phyloP scores from a whole-genome alignment of 2,888 invertebrate genomes.

The Thyatira batis region DNA sequence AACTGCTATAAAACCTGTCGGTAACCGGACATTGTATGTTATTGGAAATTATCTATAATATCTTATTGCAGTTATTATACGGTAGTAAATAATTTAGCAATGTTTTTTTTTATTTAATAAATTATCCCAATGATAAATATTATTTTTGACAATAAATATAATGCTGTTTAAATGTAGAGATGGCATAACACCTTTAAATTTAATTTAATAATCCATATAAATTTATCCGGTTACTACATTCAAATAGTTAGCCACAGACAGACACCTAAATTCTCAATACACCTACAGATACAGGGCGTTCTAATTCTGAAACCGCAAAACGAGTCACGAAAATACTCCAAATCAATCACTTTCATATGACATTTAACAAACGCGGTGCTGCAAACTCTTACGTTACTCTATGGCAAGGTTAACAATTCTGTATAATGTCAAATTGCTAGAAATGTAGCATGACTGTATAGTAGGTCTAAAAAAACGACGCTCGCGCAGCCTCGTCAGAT shows the following conservation, averaged over 20 bases:
- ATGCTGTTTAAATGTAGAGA: no score
- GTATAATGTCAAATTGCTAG: conserved; percentile 29
- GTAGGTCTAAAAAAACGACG: conserved; percentile 18
- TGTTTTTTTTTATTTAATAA: no score
- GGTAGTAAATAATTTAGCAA: no score
- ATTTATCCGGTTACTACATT: background rate
- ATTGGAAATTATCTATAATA: no score
- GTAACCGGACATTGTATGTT: no score
- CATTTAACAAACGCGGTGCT: conserved; percentile 21
- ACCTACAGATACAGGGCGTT: background rate
- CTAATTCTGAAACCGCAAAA: background rate
- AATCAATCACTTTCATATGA: conserved; percentile 19
- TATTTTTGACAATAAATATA: no score
- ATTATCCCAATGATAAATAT: no score
- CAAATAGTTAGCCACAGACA: background rate
- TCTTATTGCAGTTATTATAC: background rate
- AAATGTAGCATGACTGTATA: conserved; percentile 19
- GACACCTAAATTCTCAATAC: background rate
- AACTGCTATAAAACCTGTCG: background rate
- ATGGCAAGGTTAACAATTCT: conserved; percentile 31
- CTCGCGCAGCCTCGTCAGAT: conserved; percentile 4
- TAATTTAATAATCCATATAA: background rate
- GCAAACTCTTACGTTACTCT: conserved; percentile 16
- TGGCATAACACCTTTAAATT: conserved; percentile 22
- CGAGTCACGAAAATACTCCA: conserved; percentile 1